Base-by-base conservation (phyloP, 2,113 vertebrate genomes). In the Gadus chalcogrammus region DNA sequence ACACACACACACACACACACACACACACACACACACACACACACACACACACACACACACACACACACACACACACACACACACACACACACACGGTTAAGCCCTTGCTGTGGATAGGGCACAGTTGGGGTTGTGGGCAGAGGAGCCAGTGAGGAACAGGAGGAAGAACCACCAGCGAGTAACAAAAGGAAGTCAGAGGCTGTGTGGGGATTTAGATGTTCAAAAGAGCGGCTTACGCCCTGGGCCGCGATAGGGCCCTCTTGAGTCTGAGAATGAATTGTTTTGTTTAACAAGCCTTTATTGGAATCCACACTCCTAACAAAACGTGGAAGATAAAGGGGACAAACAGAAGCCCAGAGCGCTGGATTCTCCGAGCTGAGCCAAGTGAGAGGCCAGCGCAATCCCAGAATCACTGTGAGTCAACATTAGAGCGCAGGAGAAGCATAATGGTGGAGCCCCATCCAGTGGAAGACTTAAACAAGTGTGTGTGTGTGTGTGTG, bases 251-350 rank as follows among this genome's bases (percentile, higher is more conserved):
- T 13, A 35, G 84, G 85, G 75, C 77, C 80, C 84, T 83, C 79
- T 83, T 71, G 83, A 87, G 84, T 82, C 74, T 16, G 69, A 77
- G 83, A 88, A 83, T 80, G 76, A 86, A 88, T 85, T 83, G 64
- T 82, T 83, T 88, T 88, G 84, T 88, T 88, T 81, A 87, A 89
- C 81, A 82, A 88, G 83, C 86, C 78, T 83, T 86, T 88, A 89
- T 83, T 85, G 85, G 80, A 87, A 89, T 87, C 84, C 84, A 86
- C 81, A 85, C 80, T 83, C 84, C 81, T 61, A 73, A 80, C 71
- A 78, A 83, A 87, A 79, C 82, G 77, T 83, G 80, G 77, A 82
- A 78, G 88, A 85, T 89, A 79, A 85, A 27, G 61, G 88, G 83
- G 86, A 88, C 86, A 87, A 88, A 88, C 85, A 87, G 71, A 63